phyloP scores from a whole-genome alignment of 2,797 vertebrate genomes.

The Gorsachius magnificus region DNA sequence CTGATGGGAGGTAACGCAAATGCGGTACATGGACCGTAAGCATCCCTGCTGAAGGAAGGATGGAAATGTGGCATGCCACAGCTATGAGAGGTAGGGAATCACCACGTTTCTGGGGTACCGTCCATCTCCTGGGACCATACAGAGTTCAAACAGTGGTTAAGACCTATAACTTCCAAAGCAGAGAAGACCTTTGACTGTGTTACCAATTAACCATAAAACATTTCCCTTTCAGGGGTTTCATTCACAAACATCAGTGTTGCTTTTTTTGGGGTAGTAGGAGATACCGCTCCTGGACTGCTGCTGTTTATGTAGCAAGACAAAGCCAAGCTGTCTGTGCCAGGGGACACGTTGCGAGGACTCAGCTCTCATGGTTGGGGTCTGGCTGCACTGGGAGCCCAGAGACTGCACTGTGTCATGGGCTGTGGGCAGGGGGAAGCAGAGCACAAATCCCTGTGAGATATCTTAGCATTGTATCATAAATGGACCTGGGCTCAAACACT shows the following conservation, averaged over 20 bases:
- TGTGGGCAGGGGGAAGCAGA: neutral
- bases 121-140: neutral
- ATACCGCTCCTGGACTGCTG: fast-evolving
- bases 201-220: neutral
- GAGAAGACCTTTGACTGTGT: neutral
- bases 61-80: neutral
- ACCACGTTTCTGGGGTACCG: neutral
- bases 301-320: neutral
- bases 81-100: neutral
- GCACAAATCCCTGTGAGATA: neutral
- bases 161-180: neutral
- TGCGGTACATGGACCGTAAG: neutral
- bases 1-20: neutral
- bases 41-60: neutral
- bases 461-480: neutral
- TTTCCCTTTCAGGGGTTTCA: neutral
- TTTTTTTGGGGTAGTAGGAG: neutral
- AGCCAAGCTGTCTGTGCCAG: neutral
- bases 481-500: neutral
- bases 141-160: neutral
- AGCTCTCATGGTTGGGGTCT: neutral
- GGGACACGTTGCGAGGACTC: fast-evolving
- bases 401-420: fast-evolving
- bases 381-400: neutral
- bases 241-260: neutral